Evolutionary conservation across 2,113 vertebrate species (phyloP).

Genomic region (Hippoglossus stenolepis): DNA sequence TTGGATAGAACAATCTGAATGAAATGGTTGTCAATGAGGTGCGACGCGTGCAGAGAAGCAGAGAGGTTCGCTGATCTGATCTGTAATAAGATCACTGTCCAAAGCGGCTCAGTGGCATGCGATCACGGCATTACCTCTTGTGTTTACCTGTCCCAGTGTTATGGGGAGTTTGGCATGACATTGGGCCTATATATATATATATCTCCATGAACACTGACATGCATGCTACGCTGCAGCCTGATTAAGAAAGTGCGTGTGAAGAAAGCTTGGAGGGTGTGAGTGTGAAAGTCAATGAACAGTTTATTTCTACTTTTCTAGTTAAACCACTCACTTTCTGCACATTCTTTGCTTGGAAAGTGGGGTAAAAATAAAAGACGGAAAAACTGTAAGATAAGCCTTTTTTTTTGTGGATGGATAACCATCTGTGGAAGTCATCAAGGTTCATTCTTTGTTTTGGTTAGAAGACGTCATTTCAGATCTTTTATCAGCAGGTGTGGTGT

Average conservation of each 20-base stretch:
- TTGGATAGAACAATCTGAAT: background rate
- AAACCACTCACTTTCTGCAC: background rate
- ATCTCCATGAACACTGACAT: constrained; percentile 35
- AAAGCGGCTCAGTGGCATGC: constrained; percentile 48
- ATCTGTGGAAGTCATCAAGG: constrained; percentile 2
- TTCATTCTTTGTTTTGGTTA: constrained; percentile 8
- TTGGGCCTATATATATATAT: constrained; percentile 68
- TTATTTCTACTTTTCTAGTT: constrained; percentile 12
- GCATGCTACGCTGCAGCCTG: constrained; percentile 10
- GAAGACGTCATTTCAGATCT: constrained; percentile 9
- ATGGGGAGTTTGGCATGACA: constrained; percentile 17
- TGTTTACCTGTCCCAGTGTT: constrained; percentile 40
- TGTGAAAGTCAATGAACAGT: constrained; percentile 14
- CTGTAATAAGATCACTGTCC: constrained; percentile 60
- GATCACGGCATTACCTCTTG: constrained; percentile 35
- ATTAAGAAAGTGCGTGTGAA: constrained; percentile 30
- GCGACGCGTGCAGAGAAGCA: constrained; percentile 6
- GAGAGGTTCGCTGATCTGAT: constrained; percentile 6
- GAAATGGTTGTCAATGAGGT: background rate
- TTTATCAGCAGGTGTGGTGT: constrained; percentile 35
- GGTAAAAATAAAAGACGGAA: background rate
- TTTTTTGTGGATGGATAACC: background rate
- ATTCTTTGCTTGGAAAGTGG: background rate
- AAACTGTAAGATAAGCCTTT: too few relatives aligned
- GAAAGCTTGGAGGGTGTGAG: constrained; percentile 4